Evolutionary conservation across 2,113 vertebrate species (phyloP).

Genomic region (Phaethon lepturus): DNA sequence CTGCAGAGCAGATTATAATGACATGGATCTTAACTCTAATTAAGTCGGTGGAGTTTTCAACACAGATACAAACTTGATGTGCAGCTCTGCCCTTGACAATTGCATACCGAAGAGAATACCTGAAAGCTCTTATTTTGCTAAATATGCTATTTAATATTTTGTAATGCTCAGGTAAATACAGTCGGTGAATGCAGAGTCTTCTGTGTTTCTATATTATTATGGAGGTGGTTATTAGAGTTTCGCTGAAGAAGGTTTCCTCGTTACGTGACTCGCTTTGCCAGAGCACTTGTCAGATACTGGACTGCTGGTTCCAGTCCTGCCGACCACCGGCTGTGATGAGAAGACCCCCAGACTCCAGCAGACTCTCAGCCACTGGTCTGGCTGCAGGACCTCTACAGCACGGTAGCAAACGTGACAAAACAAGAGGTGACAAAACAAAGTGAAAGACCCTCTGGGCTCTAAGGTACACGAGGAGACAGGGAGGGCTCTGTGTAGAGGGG

Average conservation of each 20-base stretch:
- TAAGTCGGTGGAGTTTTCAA: constrained; percentile 51
- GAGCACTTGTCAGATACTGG: not conserved
- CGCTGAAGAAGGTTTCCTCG: not conserved
- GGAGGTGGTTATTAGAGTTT: not conserved
- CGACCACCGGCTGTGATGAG: not conserved
- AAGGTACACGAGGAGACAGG: fast-evolving
- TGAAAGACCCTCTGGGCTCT: not conserved
- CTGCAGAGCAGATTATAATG: constrained; percentile 50
- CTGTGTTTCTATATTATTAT: fast-evolving
- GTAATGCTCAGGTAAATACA: not conserved
- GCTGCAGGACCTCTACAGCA: not conserved
- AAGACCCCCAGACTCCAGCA: not conserved
- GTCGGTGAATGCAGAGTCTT: not conserved
- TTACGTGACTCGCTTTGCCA: not conserved
- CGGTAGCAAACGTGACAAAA: not conserved
- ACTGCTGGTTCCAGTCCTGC: not conserved
- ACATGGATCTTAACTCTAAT: constrained; percentile 51
- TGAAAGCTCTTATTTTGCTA: constrained; percentile 46
- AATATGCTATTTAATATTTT: constrained; percentile 23
- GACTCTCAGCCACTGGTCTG: not conserved
- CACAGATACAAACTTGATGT: not conserved
- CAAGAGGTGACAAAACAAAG: not conserved
- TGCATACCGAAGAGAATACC: not conserved
- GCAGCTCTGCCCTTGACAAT: constrained; percentile 25
- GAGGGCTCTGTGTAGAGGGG: not conserved